Percentiles rank a stretch among this genome's conserved stretches.
Evolutionary conservation across 2,797 vertebrate genomes (phyloP).

Genomic region (Megalops cyprinoides): DNA sequence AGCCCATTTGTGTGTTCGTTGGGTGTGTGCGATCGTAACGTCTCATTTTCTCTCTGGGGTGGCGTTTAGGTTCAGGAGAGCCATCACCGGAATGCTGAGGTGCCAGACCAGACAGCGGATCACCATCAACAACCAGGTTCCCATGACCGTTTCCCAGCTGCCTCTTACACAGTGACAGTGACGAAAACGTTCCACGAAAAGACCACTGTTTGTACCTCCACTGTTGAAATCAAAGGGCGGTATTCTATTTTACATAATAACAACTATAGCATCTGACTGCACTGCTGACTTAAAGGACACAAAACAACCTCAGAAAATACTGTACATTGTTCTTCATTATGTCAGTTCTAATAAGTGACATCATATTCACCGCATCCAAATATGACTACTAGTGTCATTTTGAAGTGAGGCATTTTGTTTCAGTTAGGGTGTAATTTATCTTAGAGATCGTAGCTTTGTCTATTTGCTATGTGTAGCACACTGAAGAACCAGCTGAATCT

Average conservation of each 20-base stretch:
- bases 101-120: constrained; percentile 86
- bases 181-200: too few relatives aligned
- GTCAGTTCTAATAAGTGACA: constrained; percentile 3
- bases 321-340: background rate
- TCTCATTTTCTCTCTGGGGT: background rate
- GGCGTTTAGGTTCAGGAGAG: constrained; percentile 75
- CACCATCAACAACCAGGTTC: constrained; percentile 80
- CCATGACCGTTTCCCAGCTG: constrained; percentile 79
- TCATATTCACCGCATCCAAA: background rate
- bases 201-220: background rate
- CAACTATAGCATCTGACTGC: background rate
- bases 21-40: background rate
- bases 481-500: background rate
- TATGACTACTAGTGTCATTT: too few relatives aligned
- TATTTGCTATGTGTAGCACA: background rate
- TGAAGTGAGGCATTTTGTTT: too few relatives aligned
- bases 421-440: too few relatives aligned
- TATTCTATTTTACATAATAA: background rate
- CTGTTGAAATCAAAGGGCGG: background rate
- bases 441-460: too few relatives aligned
- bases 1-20: too few relatives aligned
- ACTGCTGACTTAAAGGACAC: background rate
- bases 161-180: constrained; percentile 71
- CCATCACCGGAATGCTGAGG: constrained; percentile 87
- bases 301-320: background rate